These are phyloP conservation scores for Sarcophaga caerulescens DNA, from an alignment of 2,888 invertebrate species.

Conservation along the genomic window DNA sequence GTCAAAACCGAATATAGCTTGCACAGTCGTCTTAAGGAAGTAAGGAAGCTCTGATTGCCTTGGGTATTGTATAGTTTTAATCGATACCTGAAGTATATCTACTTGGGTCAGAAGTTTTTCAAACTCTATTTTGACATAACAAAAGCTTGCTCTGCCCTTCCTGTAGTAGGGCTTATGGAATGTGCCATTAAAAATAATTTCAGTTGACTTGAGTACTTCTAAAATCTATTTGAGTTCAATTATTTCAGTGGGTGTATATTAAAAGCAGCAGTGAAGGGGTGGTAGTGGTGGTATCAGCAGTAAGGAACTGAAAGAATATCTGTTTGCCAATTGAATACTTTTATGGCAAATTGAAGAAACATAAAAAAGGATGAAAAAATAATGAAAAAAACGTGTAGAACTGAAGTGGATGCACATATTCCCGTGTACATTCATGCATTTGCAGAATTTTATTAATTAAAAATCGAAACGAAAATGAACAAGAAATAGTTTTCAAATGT, in stretches of 20 bases:
- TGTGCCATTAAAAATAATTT: too few relatives aligned
- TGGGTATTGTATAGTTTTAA: too few relatives aligned
- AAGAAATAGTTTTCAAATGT: constrained; percentile 43
- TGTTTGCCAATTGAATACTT: constrained; percentile 10
- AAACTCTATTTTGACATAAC: too few relatives aligned
- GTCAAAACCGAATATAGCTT: too few relatives aligned
- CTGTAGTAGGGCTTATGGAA: too few relatives aligned
- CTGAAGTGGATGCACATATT: constrained; percentile 10
- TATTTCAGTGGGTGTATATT: not conserved
- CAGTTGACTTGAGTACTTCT: too few relatives aligned
- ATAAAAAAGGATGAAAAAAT: constrained; percentile 14
- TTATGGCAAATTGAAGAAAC: constrained; percentile 1
- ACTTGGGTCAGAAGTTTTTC: too few relatives aligned
- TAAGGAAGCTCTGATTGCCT: too few relatives aligned
- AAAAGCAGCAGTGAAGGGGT: not conserved
- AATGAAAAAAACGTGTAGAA: constrained; percentile 12
- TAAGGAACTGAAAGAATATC: not conserved
- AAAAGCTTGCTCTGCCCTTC: too few relatives aligned
- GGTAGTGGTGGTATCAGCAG: not conserved
- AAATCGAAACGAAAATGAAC: constrained; percentile 63
- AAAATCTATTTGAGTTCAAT: too few relatives aligned
- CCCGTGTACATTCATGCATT: not conserved
- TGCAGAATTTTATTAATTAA: constrained; percentile 64
- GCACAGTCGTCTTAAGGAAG: too few relatives aligned
- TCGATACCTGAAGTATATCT: too few relatives aligned